Base-by-base conservation (phyloP, 2,888 invertebrate species). In the Lasioglossum figueresi region DNA sequence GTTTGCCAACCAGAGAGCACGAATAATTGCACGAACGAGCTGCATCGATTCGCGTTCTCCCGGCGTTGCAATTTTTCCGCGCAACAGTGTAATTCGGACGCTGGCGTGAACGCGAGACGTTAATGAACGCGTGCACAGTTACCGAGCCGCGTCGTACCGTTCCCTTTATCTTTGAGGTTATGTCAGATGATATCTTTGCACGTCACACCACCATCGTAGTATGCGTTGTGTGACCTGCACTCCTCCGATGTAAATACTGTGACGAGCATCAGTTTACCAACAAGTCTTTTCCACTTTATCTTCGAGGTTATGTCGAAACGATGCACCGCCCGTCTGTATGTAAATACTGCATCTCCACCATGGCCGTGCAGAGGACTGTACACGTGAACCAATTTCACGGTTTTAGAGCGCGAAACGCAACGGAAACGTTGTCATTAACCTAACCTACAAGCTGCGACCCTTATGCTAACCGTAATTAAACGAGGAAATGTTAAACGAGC, bases 111-210 rank as follows among this genome's bases (percentile, higher is more conserved):
- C 31, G 63, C 23, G 37, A 23, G 23, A 37, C 68, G 37, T 37
- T 68, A 37, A 34, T 34, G 68, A 68, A 70, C 70, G 40, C 40
- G 70, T 40, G 19, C 66, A 68, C 34, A 10, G 34, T 37, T 37
- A n/a, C 37, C 34, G n/a, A 68, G 34, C 5, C 68, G 37, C 23
- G 19, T 37, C 70, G 37, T 40, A 40, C 40, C 70, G 37, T 73
- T 73, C 34, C 34, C 34, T 34, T 68, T 68, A 68, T 68, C 70
- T 45, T 73, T 34, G 45, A 48, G 70, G 70, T 70, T 70, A 70
- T 70, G 70, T 70, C 70, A n/a, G n/a, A 70, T 14, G 70, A 70
- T 70, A 70, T 70, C 70, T 40, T 16, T 19, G 1, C 19, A 31
- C 31, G 63, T 63, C 63, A 63, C 19, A 63, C 16, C 16, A 6